Conservation (phyloP, 2,113 vertebrate genomes). For the Ptychochromis oligacanthus region DNA sequence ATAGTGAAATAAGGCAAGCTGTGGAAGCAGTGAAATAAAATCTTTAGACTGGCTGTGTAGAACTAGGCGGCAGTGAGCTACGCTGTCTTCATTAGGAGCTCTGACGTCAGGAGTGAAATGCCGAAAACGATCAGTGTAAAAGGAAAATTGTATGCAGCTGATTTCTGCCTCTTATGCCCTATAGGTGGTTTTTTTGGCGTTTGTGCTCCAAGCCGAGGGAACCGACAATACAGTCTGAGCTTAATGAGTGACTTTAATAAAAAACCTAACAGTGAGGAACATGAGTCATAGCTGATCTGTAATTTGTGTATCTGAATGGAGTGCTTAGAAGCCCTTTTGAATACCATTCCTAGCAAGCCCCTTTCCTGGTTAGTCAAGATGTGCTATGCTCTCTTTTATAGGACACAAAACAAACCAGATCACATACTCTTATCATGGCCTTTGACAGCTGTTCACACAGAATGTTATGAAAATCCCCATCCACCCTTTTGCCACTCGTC, state of each 20-base stretch:
- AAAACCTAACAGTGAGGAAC: slow-evolving; percentile 29
- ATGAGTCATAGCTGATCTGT: slow-evolving; percentile 64
- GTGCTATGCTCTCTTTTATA: neutral
- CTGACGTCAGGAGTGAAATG: slow-evolving; percentile 66
- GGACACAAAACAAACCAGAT: neutral
- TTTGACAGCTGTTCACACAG: neutral
- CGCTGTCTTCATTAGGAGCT: slow-evolving; percentile 70
- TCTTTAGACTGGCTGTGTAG: slow-evolving; percentile 73
- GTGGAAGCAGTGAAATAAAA: slow-evolving; percentile 79
- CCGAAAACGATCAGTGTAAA: slow-evolving; percentile 55
- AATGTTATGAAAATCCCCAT: slow-evolving; percentile 2
- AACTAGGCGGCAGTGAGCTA: slow-evolving; percentile 51
- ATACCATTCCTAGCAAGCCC: slow-evolving; percentile 16
- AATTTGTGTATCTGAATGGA: slow-evolving; percentile 47
- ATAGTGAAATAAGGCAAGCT: slow-evolving; percentile 77
- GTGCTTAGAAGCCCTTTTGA: slow-evolving; percentile 45
- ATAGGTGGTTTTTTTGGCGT: slow-evolving; percentile 54
- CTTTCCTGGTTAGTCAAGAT: slow-evolving; percentile 46
- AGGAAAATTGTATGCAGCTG: slow-evolving; percentile 67
- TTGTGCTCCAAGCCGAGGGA: slow-evolving; percentile 52
- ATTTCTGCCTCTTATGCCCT: slow-evolving; percentile 61
- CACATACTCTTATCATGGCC: neutral
- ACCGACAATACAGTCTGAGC: slow-evolving; percentile 59
- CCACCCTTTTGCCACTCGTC: neutral
- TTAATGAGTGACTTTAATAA: slow-evolving; percentile 67